Conservation (phyloP, 2,888 invertebrate genomes). For the Coelopa pilipes region DNA sequence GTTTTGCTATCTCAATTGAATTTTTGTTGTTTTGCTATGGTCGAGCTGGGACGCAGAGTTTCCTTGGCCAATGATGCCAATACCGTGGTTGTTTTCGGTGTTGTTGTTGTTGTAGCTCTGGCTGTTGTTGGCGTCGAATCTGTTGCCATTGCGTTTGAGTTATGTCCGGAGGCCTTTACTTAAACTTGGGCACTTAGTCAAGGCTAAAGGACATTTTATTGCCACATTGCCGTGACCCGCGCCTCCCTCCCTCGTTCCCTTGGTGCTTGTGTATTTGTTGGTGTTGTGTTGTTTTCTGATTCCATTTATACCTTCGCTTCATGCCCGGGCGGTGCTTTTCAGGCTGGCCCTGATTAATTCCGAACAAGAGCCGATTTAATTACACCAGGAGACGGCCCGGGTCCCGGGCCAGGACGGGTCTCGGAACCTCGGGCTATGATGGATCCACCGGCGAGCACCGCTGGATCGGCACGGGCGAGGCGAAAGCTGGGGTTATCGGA, state of each 20-base stretch:
- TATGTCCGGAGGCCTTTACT: neutral
- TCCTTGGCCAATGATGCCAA: too few relatives aligned
- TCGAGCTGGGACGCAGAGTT: neutral
- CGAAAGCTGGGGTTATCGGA: neutral
- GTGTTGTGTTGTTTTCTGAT: too few relatives aligned
- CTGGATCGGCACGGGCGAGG: neutral
- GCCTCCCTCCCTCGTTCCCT: too few relatives aligned
- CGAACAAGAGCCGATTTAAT: constrained; percentile 8
- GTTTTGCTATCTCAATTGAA: too few relatives aligned
- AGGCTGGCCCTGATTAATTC: constrained; percentile 27
- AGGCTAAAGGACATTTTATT: too few relatives aligned
- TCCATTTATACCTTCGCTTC: too few relatives aligned
- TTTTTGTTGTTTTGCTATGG: too few relatives aligned
- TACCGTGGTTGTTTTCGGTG: neutral
- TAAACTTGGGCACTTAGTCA: too few relatives aligned
- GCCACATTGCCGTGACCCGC: too few relatives aligned
- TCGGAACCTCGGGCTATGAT: neutral
- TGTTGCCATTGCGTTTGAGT: neutral
- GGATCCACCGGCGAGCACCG: neutral
- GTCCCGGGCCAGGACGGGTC: neutral
- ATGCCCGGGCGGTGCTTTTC: neutral
- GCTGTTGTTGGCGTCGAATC: constrained; percentile 3
- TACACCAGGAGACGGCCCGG: neutral
- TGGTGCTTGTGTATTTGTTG: too few relatives aligned
- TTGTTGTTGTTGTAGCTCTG: neutral